Evolutionary conservation across 1,140 invertebrate genomes (phyloP).

Genomic region (Drosophila pachea): DNA sequence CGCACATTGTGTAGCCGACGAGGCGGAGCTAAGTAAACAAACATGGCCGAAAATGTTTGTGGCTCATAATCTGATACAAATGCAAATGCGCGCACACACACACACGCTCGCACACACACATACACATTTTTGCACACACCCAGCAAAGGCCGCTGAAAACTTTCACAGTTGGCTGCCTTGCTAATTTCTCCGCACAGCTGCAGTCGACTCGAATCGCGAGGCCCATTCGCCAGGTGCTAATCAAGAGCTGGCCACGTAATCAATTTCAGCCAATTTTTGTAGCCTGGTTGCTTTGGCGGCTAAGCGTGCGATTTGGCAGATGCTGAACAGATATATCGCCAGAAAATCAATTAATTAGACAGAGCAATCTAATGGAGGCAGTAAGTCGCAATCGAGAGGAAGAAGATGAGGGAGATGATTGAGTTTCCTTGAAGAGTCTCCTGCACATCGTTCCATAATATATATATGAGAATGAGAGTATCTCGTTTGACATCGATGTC

Average conservation of each 20-base stretch:
- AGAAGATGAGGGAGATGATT: too few relatives aligned
- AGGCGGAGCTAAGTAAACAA: conserved; percentile 79
- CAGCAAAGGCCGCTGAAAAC: conserved; percentile 24
- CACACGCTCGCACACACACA: conserved; percentile 26
- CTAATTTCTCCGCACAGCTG: conserved; percentile 32
- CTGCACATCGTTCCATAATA: too few relatives aligned
- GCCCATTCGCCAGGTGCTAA: conserved; percentile 60
- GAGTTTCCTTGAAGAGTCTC: too few relatives aligned
- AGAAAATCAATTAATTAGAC: too few relatives aligned
- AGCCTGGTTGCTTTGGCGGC: conserved; percentile 31
- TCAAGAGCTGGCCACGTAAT: conserved; percentile 57
- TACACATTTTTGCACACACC: conserved; percentile 6
- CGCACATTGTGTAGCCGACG: conserved; percentile 56
- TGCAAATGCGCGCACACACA: conserved; percentile 59
- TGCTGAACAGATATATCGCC: too few relatives aligned
- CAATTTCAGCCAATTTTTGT: conserved; percentile 47
- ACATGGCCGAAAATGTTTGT: conserved; percentile 79
- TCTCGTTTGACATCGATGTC: conserved; percentile 12
- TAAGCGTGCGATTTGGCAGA: conserved; percentile 41
- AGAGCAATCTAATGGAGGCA: too few relatives aligned
- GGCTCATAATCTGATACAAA: conserved; percentile 77
- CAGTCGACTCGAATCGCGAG: conserved; percentile 39
- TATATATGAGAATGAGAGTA: too few relatives aligned
- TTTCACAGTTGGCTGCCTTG: conserved; percentile 47
- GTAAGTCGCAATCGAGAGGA: too few relatives aligned